Evolutionary conservation across 2,113 vertebrate species (phyloP).

Genomic region (Apistogramma diplotaenia): DNA sequence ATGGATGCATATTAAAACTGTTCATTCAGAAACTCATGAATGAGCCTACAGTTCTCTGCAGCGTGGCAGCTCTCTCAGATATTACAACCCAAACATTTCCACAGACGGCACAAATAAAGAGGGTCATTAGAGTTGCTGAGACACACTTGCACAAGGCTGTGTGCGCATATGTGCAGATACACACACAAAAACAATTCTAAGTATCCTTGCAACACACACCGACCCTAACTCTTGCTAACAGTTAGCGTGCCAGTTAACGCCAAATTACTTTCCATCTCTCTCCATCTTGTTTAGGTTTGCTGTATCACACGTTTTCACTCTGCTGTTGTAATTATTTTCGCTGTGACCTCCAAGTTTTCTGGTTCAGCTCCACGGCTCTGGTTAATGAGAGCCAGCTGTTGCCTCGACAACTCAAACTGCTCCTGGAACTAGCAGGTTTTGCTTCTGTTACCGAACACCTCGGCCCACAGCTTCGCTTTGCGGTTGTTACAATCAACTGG

Average conservation of each 20-base stretch:
- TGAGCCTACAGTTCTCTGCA: constrained; percentile 53
- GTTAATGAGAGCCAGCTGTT: constrained; percentile 84
- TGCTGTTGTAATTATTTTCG: constrained; percentile 36
- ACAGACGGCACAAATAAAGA: constrained; percentile 35
- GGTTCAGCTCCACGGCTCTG: constrained; percentile 63
- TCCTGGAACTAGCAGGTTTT: constrained; percentile 48
- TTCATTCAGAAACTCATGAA: constrained; percentile 53
- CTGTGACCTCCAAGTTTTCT: constrained; percentile 74
- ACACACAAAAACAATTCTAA: neutral
- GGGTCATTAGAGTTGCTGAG: constrained; percentile 27
- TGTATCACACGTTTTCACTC: constrained; percentile 32
- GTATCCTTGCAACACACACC: neutral
- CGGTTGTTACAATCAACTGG: neutral
- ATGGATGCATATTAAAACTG: constrained; percentile 13
- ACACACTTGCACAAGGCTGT: neutral
- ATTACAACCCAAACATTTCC: constrained; percentile 58
- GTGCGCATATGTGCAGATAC: neutral
- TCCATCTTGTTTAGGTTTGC: constrained; percentile 10
- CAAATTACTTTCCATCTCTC: constrained; percentile 5
- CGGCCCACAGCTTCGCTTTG: neutral
- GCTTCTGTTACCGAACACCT: constrained; percentile 7
- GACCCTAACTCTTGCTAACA: neutral
- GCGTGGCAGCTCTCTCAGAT: constrained; percentile 14
- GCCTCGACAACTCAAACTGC: constrained; percentile 38
- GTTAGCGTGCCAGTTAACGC: neutral